phyloP scores from a whole-genome alignment of 1,140 invertebrate genomes.

The Drosophila willistoni region DNA sequence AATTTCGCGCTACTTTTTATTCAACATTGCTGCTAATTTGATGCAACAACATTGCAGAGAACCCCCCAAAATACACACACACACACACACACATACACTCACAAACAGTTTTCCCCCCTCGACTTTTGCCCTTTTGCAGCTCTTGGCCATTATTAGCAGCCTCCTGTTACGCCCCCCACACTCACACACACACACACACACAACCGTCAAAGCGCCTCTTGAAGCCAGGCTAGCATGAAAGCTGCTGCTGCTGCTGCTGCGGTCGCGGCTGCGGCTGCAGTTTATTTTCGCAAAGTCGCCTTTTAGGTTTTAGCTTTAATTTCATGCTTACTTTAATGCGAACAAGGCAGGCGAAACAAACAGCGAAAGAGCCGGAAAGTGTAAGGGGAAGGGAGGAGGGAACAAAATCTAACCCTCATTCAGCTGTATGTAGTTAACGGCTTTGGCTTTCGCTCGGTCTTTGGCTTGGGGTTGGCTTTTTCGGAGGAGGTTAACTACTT shows the following conservation, averaged over 20 bases:
- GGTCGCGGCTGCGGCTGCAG: slow-evolving; percentile 32
- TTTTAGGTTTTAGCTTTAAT: slow-evolving; percentile 74
- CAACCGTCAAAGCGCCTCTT: slow-evolving; percentile 29
- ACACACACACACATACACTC: neutral
- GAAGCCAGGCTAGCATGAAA: slow-evolving; percentile 36
- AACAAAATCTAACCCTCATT: slow-evolving; percentile 16
- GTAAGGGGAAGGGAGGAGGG: neutral
- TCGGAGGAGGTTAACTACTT: slow-evolving; percentile 76
- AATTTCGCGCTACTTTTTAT: slow-evolving; percentile 74
- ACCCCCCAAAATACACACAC: slow-evolving; percentile 2
- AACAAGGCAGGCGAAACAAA: slow-evolving; percentile 46
- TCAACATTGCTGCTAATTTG: slow-evolving; percentile 74
- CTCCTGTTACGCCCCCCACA: neutral
- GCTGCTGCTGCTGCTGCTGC: neutral
- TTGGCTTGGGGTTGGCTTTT: slow-evolving; percentile 54
- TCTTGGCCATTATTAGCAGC: slow-evolving; percentile 5
- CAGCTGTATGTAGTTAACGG: slow-evolving; percentile 78
- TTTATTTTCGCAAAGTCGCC: slow-evolving; percentile 61
- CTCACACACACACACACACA: neutral
- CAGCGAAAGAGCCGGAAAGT: slow-evolving; percentile 19
- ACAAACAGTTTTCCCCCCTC: neutral
- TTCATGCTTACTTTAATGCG: slow-evolving; percentile 81
- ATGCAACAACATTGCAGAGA: slow-evolving; percentile 74
- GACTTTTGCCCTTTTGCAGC: neutral
- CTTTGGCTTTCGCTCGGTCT: slow-evolving; percentile 40